These are phyloP conservation scores for Nasonia longicornis DNA, from an alignment of 1,140 invertebrate genomes.

Conservation along the genomic window DNA sequence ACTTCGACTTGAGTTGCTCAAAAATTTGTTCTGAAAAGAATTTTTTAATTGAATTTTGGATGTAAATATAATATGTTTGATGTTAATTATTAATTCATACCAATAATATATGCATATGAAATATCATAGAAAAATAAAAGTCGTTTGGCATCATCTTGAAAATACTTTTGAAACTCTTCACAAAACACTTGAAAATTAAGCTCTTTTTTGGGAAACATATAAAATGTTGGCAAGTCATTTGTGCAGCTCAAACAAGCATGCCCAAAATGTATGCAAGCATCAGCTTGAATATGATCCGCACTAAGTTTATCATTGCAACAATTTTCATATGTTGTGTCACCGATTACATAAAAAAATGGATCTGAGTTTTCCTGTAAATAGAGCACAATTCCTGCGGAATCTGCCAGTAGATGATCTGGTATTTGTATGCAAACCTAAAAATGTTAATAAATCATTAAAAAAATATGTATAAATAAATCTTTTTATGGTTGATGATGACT, in stretches of 20 bases:
- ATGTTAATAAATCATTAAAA: constrained; percentile 19
- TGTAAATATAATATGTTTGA: background rate
- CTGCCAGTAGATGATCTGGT: constrained; percentile 82
- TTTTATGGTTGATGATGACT: background rate
- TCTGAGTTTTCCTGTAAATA: constrained; percentile 73
- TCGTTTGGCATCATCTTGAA: constrained; percentile 62
- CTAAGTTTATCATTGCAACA: constrained; percentile 95
- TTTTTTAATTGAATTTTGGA: constrained; percentile 20
- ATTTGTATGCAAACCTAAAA: constrained; percentile 90
- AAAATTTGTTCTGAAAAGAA: constrained; percentile 56
- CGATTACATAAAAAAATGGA: constrained; percentile 83
- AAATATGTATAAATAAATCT: background rate
- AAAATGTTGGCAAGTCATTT: constrained; percentile 78
- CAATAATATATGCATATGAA: constrained; percentile 75
- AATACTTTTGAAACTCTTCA: constrained; percentile 59
- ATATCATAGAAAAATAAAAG: constrained; percentile 82
- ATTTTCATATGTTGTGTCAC: constrained; percentile 94
- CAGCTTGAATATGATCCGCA: constrained; percentile 85
- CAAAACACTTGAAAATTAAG: constrained; percentile 68
- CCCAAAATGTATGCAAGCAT: constrained; percentile 93
- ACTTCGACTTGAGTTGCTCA: constrained; percentile 50
- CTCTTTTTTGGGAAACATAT: constrained; percentile 75
- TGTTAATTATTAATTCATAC: constrained; percentile 61
- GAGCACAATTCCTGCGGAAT: constrained; percentile 78
- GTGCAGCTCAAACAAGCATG: constrained; percentile 84